Evolutionary conservation across 2,797 vertebrate genomes (phyloP), one percentile per base, ranked within the genome.

Genomic region (Neomorphus geoffroyi): DNA sequence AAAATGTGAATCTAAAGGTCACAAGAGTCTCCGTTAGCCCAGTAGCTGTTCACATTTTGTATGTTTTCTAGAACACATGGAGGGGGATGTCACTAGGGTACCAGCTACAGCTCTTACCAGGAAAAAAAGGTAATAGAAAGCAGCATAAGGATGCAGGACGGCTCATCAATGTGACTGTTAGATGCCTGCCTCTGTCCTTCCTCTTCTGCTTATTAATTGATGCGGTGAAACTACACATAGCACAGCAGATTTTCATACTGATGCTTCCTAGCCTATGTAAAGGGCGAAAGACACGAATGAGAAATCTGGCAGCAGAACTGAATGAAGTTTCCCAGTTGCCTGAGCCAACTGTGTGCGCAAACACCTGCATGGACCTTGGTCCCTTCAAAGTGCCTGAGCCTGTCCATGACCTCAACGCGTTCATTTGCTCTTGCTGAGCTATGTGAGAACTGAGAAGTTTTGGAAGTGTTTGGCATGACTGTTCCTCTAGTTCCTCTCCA

Each of bases 321-420:
- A 60, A 74, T 26, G 27, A 58, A 92, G 35, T 62, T 79, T 81
- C 58, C 86, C 28, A 18, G 67, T 43, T 71, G 37, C 86, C 69
- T 0, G 2, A 84, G 56, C 19, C 43, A 51, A 33, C n/a, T 0
- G 0, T 64, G 57, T 45, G 58, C 23, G 48, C 23, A 2, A 21
- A 53, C 43, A 37, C 46, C 35, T 41, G 57, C 0, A 1, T 6
- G 46, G 39, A 22, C 78, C 88, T 82, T 15, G 79, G 23, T 39
- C 64, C 51, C 62, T 93, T 33, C 8, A 8, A 80, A 45, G 45
- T 45, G 30, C 51, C 45, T 41, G 43, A 92, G 48, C 64, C 74
- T 45, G 39, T 51, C 56, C 57, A 2, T 13, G 37, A 24, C 64
- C 92, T 79, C 73, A 79, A 6, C 35, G 26, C 28, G 41, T 65